Evolutionary conservation across 2,888 invertebrate species (phyloP).

Genomic region (Drosophila conformis): DNA sequence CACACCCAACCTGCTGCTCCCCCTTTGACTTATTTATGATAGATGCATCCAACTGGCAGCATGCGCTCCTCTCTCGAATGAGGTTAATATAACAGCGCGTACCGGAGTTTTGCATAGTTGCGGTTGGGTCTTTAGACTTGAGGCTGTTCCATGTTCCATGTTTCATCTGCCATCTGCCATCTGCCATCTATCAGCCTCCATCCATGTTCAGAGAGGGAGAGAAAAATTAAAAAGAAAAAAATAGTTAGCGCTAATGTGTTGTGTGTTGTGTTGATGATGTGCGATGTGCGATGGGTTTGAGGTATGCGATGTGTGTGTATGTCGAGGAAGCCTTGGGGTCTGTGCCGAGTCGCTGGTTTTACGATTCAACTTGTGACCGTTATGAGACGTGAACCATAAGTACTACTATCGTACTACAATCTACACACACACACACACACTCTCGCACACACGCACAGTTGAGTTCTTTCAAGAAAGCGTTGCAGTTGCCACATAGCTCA

Average conservation of each 20-base stretch:
- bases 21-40: slow-evolving; percentile 12
- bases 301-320: slow-evolving; percentile 35
- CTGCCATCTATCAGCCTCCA: slow-evolving; percentile 21
- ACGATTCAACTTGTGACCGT: slow-evolving; percentile 67
- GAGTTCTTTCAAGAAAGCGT: slow-evolving; percentile 56
- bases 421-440: background rate
- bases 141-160: slow-evolving; percentile 6
- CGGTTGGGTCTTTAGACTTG: slow-evolving; percentile 56
- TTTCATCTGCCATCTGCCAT: no score
- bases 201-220: slow-evolving; percentile 13
- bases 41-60: slow-evolving; percentile 37
- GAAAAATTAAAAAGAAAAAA: slow-evolving; percentile 31
- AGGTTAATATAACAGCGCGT: slow-evolving; percentile 73
- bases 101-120: slow-evolving; percentile 67
- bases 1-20: background rate
- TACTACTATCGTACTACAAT: slow-evolving; percentile 24
- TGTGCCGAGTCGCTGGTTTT: slow-evolving; percentile 66
- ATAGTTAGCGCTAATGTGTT: slow-evolving; percentile 38
- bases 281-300: slow-evolving; percentile 53
- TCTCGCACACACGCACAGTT: slow-evolving; percentile 31
- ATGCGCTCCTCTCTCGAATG: slow-evolving; percentile 50
- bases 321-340: slow-evolving; percentile 63
- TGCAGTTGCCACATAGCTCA: slow-evolving; percentile 16
- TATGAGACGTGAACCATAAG: slow-evolving; percentile 51
- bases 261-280: slow-evolving; percentile 47